A percentile compares a stretch with the other conserved stretches of the same genome.
phyloP scores from a whole-genome alignment of 1,140 invertebrate species.

The Aporrectodea caliginosa region DNA sequence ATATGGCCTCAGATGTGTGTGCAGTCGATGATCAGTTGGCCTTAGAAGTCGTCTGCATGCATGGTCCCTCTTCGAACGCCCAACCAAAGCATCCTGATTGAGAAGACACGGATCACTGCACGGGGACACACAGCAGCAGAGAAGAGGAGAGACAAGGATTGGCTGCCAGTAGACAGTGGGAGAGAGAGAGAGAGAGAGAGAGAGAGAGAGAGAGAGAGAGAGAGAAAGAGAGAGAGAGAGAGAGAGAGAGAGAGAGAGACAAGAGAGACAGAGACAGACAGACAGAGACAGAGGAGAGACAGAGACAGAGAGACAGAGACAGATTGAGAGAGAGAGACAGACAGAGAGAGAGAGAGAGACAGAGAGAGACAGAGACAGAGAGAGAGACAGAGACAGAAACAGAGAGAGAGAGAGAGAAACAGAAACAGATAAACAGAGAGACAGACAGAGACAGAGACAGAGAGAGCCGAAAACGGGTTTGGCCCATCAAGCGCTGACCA shows the following conservation, averaged over 20 bases:
- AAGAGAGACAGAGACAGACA: neutral
- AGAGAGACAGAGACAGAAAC: neutral
- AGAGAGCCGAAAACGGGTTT: neutral
- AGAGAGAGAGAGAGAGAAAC: neutral
- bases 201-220: constrained; percentile 29
- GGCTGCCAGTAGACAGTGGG: constrained; percentile 28
- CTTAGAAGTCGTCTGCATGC: too few species aligned
- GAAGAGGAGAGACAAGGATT: too few species aligned
- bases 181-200: constrained; percentile 41
- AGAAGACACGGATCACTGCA: too few species aligned
- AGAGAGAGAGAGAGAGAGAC: neutral
- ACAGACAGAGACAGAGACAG: neutral
- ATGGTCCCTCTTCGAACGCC: too few species aligned
- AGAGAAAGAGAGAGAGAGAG: neutral
- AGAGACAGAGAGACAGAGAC: neutral
- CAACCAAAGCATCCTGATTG: too few species aligned
- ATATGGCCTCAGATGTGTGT: too few species aligned
- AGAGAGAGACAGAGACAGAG: neutral
- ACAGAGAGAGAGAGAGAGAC: neutral
- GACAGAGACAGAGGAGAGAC: neutral
- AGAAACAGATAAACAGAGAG: neutral
- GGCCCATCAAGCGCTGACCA: neutral
- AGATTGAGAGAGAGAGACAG: neutral
- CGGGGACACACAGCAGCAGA: too few species aligned
- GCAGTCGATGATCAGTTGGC: too few species aligned